These are phyloP conservation scores for Rhinichthys osculus DNA, from an alignment of 2,797 vertebrate species.

Conservation along the genomic window DNA sequence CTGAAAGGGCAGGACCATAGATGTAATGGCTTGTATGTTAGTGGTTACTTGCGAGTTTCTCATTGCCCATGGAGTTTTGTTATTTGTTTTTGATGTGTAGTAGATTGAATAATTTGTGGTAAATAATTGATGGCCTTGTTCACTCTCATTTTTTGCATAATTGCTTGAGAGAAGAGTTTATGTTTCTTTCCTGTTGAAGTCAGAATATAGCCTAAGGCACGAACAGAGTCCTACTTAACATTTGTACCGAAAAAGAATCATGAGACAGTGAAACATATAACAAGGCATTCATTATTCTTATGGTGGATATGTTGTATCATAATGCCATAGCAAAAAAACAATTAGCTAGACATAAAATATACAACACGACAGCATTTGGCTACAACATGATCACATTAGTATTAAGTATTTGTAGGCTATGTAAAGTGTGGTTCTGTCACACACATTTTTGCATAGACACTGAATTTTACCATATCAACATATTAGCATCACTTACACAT, in stretches of 20 bases:
- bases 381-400: not conserved
- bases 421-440: not conserved
- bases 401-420: not conserved
- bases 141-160: slow-evolving; percentile 2
- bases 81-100: slow-evolving; percentile 3
- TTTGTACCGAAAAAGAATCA: slow-evolving; percentile 1
- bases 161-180: slow-evolving; percentile 22
- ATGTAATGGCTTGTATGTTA: slow-evolving; percentile 11
- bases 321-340: not conserved
- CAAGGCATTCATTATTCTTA: not conserved
- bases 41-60: slow-evolving; percentile 15
- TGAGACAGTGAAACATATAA: not conserved
- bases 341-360: slow-evolving; percentile 6
- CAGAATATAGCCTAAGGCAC: slow-evolving; percentile 21
- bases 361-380: not conserved
- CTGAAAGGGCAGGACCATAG: slow-evolving; percentile 11
- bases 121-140: slow-evolving; percentile 16
- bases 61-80: slow-evolving; percentile 10
- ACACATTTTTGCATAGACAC: not conserved
- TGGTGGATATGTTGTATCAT: not conserved
- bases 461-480: not conserved
- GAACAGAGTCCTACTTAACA: slow-evolving; percentile 20
- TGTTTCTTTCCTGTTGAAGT: slow-evolving; percentile 2
- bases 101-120: slow-evolving; percentile 28
- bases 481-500: not conserved